phyloP scores from a whole-genome alignment of 2,113 vertebrate genomes.

The Carettochelys insculpta region DNA sequence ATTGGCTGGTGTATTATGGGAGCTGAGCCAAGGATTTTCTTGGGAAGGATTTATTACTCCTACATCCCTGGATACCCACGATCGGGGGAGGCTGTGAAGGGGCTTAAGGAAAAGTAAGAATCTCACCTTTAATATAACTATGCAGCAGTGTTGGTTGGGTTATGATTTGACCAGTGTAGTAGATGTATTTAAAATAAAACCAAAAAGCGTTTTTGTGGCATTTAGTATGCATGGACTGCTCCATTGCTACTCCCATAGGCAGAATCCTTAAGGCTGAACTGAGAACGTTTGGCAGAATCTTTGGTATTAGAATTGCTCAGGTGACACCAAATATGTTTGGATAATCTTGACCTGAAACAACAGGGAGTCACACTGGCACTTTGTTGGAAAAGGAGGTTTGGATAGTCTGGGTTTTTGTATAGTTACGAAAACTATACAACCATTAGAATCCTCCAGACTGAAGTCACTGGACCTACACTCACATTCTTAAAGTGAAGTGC shows the following conservation, averaged over 20 bases:
- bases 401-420: constrained; percentile 59
- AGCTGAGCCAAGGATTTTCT: background rate
- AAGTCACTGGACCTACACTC: constrained; percentile 50
- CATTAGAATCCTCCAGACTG: constrained; percentile 73
- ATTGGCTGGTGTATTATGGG: background rate
- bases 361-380: constrained; percentile 72
- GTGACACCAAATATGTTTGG: constrained; percentile 72
- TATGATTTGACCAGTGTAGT: constrained; percentile 3
- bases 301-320: constrained; percentile 72
- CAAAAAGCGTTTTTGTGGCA: no score
- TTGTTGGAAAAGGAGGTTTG: constrained; percentile 63
- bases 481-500: constrained; percentile 70
- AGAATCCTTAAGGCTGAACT: constrained; percentile 69
- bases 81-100: background rate
- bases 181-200: constrained; percentile 20
- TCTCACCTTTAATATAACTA: background rate
- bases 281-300: constrained; percentile 73
- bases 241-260: constrained; percentile 67
- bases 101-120: background rate
- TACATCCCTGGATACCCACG: background rate
- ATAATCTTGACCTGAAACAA: constrained; percentile 72
- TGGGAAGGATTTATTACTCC: background rate
- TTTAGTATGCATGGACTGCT: constrained; percentile 36
- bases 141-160: background rate
- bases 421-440: constrained; percentile 74